Evolutionary conservation across 2,113 vertebrate genomes (phyloP).

Genomic region (Hystrix brachyura): DNA sequence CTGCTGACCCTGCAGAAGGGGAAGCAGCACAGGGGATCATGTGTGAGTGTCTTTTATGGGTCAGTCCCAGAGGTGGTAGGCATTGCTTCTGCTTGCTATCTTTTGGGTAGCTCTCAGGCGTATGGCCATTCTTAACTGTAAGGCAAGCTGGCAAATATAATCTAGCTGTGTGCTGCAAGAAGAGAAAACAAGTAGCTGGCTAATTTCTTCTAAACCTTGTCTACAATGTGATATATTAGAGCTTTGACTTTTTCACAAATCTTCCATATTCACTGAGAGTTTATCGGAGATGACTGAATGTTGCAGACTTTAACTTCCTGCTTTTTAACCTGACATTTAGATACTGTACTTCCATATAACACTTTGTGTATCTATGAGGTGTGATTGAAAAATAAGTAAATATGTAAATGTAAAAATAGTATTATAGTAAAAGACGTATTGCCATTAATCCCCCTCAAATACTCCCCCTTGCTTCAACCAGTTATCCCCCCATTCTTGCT

Average conservation of each 20-base stretch:
- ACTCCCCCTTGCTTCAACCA: background rate
- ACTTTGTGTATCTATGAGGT: background rate
- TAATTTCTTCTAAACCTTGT: background rate
- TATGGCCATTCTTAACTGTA: background rate
- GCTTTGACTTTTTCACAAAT: background rate
- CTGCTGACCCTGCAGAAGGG: background rate
- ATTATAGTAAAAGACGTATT: background rate
- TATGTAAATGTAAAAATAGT: background rate
- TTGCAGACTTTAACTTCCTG: background rate
- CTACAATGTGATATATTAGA: background rate
- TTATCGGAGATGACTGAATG: background rate
- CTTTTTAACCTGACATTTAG: constrained; percentile 20
- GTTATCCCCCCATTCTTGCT: background rate
- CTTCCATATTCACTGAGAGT: background rate
- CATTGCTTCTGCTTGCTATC: background rate
- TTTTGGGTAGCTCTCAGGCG: background rate
- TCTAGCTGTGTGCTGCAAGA: constrained; percentile 5
- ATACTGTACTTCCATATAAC: background rate
- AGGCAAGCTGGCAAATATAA: background rate
- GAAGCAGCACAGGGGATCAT: background rate
- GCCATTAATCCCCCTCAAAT: background rate
- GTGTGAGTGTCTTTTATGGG: background rate
- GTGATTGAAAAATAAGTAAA: background rate
- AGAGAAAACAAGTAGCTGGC: background rate
- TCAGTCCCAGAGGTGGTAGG: background rate